A percentile compares a stretch with the other conserved stretches of the same genome.
Conservation (phyloP, 2,113 vertebrate species). For the Alouatta palliata region DNA sequence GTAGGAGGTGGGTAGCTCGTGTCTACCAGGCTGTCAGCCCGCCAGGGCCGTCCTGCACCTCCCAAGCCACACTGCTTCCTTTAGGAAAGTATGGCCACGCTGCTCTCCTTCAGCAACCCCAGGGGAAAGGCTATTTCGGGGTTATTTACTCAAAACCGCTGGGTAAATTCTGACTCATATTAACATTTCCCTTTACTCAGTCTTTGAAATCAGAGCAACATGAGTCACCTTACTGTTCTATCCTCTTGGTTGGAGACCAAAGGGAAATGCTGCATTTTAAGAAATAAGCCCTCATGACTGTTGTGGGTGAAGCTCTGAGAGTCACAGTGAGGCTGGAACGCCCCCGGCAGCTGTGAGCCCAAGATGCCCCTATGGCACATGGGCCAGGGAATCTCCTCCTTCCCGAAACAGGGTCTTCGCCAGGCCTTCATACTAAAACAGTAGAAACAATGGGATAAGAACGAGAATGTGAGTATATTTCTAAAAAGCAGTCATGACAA, state of each 20-base stretch:
- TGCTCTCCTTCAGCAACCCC: neutral
- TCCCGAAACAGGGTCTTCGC: neutral
- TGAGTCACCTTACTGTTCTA: neutral
- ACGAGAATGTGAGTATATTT: fast-evolving
- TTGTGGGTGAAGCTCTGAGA: neutral
- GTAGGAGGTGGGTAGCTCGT: neutral
- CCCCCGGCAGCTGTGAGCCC: neutral
- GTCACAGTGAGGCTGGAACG: neutral
- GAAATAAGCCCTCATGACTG: neutral
- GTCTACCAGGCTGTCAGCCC: no score
- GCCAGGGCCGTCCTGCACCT: neutral
- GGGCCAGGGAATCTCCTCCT: neutral
- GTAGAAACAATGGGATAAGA: neutral
- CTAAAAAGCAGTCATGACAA: neutral
- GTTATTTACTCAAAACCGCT: neutral
- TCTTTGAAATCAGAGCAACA: neutral
- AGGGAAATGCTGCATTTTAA: neutral
- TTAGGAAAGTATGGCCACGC: neutral
- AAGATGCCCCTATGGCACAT: fast-evolving
- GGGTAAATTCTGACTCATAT: conserved; percentile 34
- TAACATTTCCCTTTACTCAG: conserved; percentile 33
- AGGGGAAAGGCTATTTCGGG: neutral
- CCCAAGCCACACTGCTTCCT: neutral
- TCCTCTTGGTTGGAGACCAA: neutral
- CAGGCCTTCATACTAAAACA: neutral